These are phyloP conservation scores for Myotis davidii DNA, from an alignment of 2,113 vertebrate genomes.

Conservation along the genomic window DNA sequence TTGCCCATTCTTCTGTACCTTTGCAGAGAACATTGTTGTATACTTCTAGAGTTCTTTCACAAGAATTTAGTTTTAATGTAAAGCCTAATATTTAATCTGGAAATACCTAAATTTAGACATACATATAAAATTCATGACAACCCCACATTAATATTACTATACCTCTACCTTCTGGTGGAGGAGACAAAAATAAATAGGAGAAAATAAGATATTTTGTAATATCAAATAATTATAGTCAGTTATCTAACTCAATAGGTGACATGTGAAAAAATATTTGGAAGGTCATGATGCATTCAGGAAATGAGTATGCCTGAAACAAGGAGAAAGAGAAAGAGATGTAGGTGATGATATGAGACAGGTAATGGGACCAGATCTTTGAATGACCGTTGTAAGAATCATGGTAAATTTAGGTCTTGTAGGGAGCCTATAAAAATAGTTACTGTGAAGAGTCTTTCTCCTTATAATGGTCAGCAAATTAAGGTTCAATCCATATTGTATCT, in stretches of 20 bases:
- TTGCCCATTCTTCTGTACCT: background rate
- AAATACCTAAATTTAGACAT: background rate
- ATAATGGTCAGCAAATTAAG: background rate
- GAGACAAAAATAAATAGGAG: background rate
- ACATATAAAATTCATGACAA: background rate
- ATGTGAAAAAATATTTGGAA: background rate
- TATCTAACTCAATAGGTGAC: background rate
- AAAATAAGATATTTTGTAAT: background rate
- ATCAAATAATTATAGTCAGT: background rate
- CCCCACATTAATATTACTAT: background rate
- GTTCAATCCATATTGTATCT: background rate
- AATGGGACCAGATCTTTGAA: background rate
- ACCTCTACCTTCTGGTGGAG: background rate
- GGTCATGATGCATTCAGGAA: background rate
- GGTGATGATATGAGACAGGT: background rate
- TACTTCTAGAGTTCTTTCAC: background rate
- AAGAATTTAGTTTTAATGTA: background rate
- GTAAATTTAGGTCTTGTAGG: background rate
- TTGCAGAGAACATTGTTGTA: background rate
- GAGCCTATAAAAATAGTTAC: background rate
- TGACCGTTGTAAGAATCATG: background rate
- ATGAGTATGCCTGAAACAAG: background rate
- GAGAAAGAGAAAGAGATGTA: background rate
- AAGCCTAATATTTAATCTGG: background rate
- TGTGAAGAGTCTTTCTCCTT: background rate